Percentiles rank a stretch among this genome's conserved stretches.
Evolutionary conservation across 2,113 vertebrate genomes (phyloP).

Genomic region (Notarius quadriscutis): DNA sequence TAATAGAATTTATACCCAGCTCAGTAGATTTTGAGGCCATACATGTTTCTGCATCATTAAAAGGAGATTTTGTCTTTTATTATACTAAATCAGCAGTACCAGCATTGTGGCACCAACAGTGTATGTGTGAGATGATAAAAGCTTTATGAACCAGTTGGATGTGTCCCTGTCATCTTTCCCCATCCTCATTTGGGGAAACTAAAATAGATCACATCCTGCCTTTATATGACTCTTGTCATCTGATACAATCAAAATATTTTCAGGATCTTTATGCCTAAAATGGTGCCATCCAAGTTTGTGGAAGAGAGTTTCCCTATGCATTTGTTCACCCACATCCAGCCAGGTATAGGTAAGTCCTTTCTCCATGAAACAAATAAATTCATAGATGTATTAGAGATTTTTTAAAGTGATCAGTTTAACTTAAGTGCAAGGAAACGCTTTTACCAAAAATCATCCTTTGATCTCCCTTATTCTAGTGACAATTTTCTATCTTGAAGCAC

Average conservation of each 20-base stretch:
- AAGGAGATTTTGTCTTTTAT: neutral
- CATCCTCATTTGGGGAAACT: neutral
- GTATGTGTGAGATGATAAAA: slow-evolving; percentile 8
- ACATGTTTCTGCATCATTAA: neutral
- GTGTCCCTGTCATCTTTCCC: slow-evolving; percentile 19
- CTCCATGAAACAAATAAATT: neutral
- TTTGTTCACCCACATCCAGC: neutral
- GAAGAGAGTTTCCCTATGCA: neutral
- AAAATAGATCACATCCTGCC: slow-evolving; percentile 13
- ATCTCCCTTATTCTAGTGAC: neutral
- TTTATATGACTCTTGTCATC: slow-evolving; percentile 28
- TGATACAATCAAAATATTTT: slow-evolving; percentile 29
- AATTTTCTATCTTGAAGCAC: neutral
- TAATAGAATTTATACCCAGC: neutral
- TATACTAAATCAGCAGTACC: neutral
- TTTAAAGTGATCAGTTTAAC: neutral
- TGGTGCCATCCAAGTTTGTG: neutral
- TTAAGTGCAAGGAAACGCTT: neutral
- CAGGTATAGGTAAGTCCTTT: neutral
- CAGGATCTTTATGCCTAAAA: neutral
- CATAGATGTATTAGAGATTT: neutral
- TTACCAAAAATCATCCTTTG: neutral
- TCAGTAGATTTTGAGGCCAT: neutral
- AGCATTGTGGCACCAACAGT: neutral
- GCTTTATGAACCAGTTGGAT: slow-evolving; percentile 8